Conservation (phyloP, 2,888 invertebrate genomes). For the Ganaspis brasiliensis region DNA sequence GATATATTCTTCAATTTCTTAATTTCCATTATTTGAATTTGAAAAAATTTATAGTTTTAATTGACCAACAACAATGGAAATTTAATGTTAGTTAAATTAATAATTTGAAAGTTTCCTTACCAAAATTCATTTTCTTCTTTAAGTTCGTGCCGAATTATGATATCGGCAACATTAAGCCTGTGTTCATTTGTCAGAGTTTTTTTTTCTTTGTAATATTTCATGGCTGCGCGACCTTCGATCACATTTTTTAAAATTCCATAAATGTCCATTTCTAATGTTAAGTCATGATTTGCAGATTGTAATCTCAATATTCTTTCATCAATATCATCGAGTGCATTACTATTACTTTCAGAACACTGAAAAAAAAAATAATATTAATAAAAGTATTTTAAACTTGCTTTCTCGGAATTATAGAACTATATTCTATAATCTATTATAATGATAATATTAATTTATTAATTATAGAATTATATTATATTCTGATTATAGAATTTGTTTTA, state of each 20-base stretch:
- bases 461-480: too few relatives aligned
- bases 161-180: slow-evolving; percentile 2
- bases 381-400: too few relatives aligned
- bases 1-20: too few relatives aligned
- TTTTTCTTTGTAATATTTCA: slow-evolving; percentile 15
- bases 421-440: not conserved
- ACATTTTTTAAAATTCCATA: not conserved
- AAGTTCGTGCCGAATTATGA: slow-evolving; percentile 10
- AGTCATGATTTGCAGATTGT: slow-evolving; percentile 1
- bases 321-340: not conserved
- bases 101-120: not conserved
- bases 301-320: slow-evolving; percentile 8
- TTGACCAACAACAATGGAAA: too few relatives aligned
- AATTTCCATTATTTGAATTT: too few relatives aligned
- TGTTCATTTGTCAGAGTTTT: slow-evolving; percentile 6
- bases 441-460: too few relatives aligned
- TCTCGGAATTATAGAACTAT: not conserved
- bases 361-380: not conserved
- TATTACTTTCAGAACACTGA: not conserved
- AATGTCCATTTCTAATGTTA: slow-evolving; percentile 4
- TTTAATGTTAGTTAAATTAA: too few relatives aligned
- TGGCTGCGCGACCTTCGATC: not conserved
- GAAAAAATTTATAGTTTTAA: too few relatives aligned
- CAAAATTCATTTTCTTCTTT: slow-evolving; percentile 6
- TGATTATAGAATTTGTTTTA: too few relatives aligned